Evolutionary conservation across 2,113 vertebrate species (phyloP), one percentile per base, ranked within the genome.

Genomic region (Myxocyprinus asiaticus): DNA sequence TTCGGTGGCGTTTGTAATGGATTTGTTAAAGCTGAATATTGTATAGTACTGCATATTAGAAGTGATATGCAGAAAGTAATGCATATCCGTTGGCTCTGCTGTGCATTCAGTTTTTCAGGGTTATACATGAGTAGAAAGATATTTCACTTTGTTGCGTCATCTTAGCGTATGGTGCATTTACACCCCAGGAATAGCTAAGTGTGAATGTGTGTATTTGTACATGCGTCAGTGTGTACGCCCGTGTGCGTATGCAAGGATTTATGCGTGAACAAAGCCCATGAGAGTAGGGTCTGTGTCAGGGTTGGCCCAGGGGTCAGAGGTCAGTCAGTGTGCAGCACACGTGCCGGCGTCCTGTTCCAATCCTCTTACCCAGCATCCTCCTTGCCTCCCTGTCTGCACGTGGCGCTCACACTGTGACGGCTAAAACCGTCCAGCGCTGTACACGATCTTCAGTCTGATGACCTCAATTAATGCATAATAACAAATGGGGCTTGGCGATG

Each of bases 301-400:
- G 33, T 59, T 66, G 71, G 77, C 47, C 43, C 50, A 14, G 43
- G 76, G 70, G 82, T 88, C 59, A 43, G 50, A 79, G 67, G 82
- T 88, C 76, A 82, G 73, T 64, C 81, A 67, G 58, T 84, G 70
- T 75, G 63, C 66, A 9, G 43, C 71, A 61, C 85, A 85, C 65
- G 42, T 87, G 80, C 66, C 22, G 22, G 22, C 22, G 3, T 33
- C 22, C 17, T 6, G 47, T 59, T 51, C 56, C 84, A 87, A 88
- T 89, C 88, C 83, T 88, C 84, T 89, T 91, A 89, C 53, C 66
- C 71, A 82, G 70, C 48, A 48, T 84, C 78, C 84, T 70, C 70
- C 72, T 42, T 33, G 63, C 50, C 61, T 61, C 43, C 68, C 65
- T 78, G 73, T 42, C 81, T 9, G 43, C 87, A 87, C 84, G 88